Base-by-base conservation (phyloP, 2,888 invertebrate species). In the Stenolophus ochropezus region DNA sequence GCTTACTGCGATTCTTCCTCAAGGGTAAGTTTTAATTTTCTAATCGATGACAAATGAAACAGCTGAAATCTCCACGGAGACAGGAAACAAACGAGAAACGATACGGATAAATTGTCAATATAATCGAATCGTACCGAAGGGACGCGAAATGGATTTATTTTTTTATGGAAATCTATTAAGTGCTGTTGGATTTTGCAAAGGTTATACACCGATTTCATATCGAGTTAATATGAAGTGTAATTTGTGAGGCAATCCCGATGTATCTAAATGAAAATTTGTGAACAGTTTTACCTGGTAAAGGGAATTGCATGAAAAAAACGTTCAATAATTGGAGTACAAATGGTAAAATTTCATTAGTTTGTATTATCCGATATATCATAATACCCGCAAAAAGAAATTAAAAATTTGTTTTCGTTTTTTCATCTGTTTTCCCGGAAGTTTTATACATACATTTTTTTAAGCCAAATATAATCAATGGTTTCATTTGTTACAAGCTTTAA, bases 31-130 rank as follows among this genome's bases (percentile, higher is more conserved):
- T 77, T 61, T 77, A 58, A 77, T 77, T 77, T 77, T 61, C 61
- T 77, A 77, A 58, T 77, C 76, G 76, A 76, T 56, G 76, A 76
- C 53, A 76, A 76, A 77, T 77, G 77, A 11, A 61, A 77, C 47
- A 77, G n/a, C 56, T 61, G 58, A 33, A 69, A n/a, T 77, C 77
- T 61, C 77, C 20, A 77, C 20, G 47, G 77, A 20, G 56, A 14
- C 42, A 61, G 18, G 20, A 56, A 75, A 76, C 51, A 27, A 61
- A 56, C 21, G 56, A 74, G 25, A 53, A 73, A 21, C 74, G 16
- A 53, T 53, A 49, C 51, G 11, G 8, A 74, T 74, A 74, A 74
- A 74, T 74, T 74, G 74, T 74, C 16, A 23, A 23, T 51, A 51
- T 74, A 74, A 74, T 74, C 51, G 74, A 74, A 74, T 53, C 18